Evolutionary conservation across 1,140 invertebrate species (phyloP).

Genomic region (Araneus ventricosus): DNA sequence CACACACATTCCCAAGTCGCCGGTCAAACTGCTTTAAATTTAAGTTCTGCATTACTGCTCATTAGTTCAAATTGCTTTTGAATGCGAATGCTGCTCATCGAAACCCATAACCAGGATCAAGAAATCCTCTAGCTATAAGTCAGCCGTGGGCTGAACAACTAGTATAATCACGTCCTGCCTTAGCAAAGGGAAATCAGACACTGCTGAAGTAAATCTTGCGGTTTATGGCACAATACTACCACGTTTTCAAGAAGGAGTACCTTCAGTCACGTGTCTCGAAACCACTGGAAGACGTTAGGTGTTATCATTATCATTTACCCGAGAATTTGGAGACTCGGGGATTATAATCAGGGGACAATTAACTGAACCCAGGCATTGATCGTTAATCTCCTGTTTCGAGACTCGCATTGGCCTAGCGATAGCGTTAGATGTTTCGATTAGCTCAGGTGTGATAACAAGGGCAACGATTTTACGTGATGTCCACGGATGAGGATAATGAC

Average conservation of each 20-base stretch:
- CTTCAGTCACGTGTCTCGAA: neutral
- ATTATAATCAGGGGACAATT: constrained; percentile 63
- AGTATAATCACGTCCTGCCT: constrained; percentile 1
- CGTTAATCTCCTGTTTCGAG: constrained; percentile 53
- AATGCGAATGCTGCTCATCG: neutral
- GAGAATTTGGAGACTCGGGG: constrained; percentile 8
- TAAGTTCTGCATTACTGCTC: neutral
- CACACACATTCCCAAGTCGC: constrained; percentile 18
- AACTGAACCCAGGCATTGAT: neutral
- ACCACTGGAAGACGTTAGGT: neutral
- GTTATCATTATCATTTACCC: constrained; percentile 48
- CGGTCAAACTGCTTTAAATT: constrained; percentile 27
- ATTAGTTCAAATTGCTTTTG: neutral
- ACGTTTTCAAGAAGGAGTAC: constrained; percentile 7
- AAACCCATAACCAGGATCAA: constrained; percentile 46
- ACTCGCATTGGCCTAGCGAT: neutral
- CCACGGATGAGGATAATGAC: constrained; percentile 9
- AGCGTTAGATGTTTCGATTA: neutral
- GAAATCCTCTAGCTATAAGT: neutral
- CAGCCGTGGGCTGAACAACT: neutral
- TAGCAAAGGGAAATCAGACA: neutral
- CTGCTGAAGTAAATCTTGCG: neutral
- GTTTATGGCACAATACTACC: neutral
- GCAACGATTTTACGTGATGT: constrained; percentile 38
- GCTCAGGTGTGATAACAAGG: constrained; percentile 34